Base-by-base conservation (phyloP, 2,113 vertebrate species). In the Sinocyclocheilus anshuiensis region DNA sequence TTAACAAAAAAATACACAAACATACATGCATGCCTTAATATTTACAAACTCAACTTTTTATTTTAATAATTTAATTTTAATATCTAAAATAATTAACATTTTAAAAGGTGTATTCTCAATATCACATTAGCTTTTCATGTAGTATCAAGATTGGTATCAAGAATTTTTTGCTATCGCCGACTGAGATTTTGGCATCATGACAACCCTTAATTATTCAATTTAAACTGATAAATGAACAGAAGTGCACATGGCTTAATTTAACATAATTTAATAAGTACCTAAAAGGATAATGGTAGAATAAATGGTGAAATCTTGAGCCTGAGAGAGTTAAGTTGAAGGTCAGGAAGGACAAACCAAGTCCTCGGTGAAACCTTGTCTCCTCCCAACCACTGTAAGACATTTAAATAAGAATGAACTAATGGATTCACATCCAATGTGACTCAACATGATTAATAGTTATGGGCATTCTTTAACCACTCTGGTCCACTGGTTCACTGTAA, bases 361-460 rank as follows among this genome's bases (percentile, higher is more conserved):
- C 85, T 88, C 83, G 84, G 75, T 45, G 69, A 81, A 72, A 67
- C 55, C 42, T 50, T 53, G 48, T 59, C 78, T 71, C 79, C 50
- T 85, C 78, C 55, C 77, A 83, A 83, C 59, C 65, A 89, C 77
- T 36, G 79, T 45, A 88, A 87, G 84, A 91, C 76, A 84, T 91
- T 92, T 93, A 86, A 92, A 84, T 86, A 91, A 90, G 89, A 91
- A 86, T 74, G 81, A 84, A 88, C 89, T 89, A 92, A 91, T 87
- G 91, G 84, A 89, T 92, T 88, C 88, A 86, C 85, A 92, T 89
- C 67, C 81, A 36, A 69, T 81, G 81, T 45, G 81, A 91, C 91
- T 91, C 84, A 78, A 91, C 89, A 89, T 91, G 91, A 94, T 91
- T 93, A 93, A 93, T 91, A 93, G 87, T 87, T 91, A 87, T 85